phyloP scores from a whole-genome alignment of 2,113 vertebrate genomes.

The Rana temporaria region DNA sequence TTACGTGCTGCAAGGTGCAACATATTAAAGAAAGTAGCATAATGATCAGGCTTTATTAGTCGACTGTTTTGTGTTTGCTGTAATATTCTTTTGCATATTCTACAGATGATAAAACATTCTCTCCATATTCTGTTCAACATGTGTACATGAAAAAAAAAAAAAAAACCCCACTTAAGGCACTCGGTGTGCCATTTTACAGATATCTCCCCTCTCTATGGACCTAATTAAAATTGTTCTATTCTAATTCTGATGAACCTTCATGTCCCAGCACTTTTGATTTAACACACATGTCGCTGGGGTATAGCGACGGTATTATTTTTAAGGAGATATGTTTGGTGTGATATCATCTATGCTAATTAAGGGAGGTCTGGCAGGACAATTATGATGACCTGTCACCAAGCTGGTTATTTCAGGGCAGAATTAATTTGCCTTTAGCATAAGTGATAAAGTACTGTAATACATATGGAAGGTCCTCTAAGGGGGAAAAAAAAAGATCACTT shows the following conservation, averaged over 20 bases:
- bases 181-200: constrained; percentile 23
- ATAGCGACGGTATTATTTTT: neutral
- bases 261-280: constrained; percentile 26
- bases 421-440: neutral
- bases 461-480: no score
- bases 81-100: constrained; percentile 2
- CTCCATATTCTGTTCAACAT: neutral
- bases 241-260: constrained; percentile 35
- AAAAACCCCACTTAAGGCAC: neutral
- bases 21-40: neutral
- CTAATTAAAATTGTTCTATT: constrained; percentile 31
- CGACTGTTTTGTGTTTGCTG: neutral
- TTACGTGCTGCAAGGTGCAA: neutral
- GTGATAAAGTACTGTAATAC: neutral
- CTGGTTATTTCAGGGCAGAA: neutral
- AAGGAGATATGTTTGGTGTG: neutral
- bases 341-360: constrained; percentile 13
- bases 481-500: no score
- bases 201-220: constrained; percentile 16
- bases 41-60: neutral
- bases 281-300: constrained; percentile 13
- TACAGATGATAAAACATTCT: neutral
- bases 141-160: neutral
- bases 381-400: neutral
- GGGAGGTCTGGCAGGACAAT: neutral